Conservation (phyloP, 2,113 vertebrate species). For the Rhinolophus sinicus region DNA sequence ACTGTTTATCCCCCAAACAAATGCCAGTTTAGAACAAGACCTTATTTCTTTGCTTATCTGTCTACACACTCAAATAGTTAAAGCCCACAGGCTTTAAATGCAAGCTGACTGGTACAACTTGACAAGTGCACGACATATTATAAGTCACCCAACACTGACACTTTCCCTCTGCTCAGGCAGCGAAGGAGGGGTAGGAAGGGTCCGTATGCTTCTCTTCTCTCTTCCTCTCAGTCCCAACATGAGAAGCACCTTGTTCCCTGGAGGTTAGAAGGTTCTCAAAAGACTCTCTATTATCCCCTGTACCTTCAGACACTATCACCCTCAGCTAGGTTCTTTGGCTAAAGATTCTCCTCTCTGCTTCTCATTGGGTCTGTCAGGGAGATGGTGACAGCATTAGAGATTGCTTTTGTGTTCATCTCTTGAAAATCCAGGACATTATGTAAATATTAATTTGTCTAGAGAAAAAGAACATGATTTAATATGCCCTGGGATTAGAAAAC, state of each 20-base stretch:
- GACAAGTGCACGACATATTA: accelerated
- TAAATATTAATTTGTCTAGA: background rate
- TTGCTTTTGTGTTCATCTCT: background rate
- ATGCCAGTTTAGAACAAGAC: background rate
- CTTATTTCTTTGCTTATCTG: background rate
- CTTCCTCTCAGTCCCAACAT: background rate
- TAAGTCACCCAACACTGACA: background rate
- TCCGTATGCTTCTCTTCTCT: background rate
- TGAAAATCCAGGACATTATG: background rate
- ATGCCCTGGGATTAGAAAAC: background rate
- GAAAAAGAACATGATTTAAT: background rate
- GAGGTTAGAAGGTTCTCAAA: background rate
- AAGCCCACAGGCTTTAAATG: background rate
- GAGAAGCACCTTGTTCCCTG: background rate
- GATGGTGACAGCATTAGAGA: background rate
- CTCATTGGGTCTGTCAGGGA: background rate
- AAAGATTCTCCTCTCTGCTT: background rate
- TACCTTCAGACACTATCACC: background rate
- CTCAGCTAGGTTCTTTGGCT: background rate
- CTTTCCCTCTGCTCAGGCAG: background rate
- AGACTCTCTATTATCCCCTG: background rate
- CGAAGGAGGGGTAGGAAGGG: background rate
- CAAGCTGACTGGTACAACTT: background rate
- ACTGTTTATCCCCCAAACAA: background rate
- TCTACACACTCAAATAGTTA: background rate